Conservation (phyloP, 2,797 vertebrate genomes). For the Emydoidea blandingii region DNA sequence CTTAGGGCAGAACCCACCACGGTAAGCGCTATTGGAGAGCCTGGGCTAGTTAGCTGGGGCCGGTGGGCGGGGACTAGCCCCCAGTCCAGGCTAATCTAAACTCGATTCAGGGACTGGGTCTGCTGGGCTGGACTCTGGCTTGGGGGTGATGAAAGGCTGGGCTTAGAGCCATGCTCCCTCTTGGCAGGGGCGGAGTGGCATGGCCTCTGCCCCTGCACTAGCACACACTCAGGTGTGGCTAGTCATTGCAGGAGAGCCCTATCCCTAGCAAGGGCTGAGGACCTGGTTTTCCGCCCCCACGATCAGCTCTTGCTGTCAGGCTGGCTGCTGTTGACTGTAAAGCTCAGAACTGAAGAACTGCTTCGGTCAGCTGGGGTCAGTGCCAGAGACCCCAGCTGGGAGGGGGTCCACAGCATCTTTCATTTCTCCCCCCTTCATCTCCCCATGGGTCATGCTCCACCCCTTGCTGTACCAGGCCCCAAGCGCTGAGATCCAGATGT, state of each 20-base stretch:
- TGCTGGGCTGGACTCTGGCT: not conserved
- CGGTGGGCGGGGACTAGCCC: too few relatives aligned
- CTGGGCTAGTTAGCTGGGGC: too few relatives aligned
- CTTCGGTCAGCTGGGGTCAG: too few relatives aligned
- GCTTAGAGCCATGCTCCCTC: too few relatives aligned
- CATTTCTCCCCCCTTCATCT: not conserved
- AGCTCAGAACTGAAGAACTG: not conserved
- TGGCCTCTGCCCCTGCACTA: not conserved
- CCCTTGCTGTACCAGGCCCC: not conserved
- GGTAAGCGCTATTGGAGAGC: too few relatives aligned
- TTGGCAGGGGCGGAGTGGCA: not conserved
- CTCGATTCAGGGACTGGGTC: not conserved
- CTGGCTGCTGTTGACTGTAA: not conserved
- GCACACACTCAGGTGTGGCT: not conserved
- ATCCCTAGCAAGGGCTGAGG: too few relatives aligned
- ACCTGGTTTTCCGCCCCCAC: too few relatives aligned
- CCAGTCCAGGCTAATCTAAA: not conserved
- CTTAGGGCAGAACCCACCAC: too few relatives aligned
- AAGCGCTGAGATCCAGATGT: not conserved
- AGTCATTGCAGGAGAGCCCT: too few relatives aligned
- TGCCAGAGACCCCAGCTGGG: not conserved
- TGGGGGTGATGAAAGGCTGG: too few relatives aligned
- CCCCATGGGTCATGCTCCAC: not conserved
- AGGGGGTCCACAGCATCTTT: not conserved
- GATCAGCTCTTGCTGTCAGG: not conserved